Evolutionary conservation across 2,797 vertebrate species (phyloP).

Genomic region (Emys orbicularis): DNA sequence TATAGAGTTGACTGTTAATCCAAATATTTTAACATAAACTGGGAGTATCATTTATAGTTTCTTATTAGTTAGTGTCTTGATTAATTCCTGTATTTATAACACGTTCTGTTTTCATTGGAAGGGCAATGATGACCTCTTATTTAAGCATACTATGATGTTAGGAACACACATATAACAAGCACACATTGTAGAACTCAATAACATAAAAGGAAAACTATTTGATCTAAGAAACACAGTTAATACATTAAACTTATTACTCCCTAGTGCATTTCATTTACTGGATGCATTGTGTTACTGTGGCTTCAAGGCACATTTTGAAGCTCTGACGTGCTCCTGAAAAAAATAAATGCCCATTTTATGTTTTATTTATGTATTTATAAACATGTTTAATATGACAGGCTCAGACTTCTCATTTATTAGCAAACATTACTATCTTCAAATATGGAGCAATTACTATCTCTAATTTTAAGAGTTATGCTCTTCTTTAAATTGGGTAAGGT

Average conservation of each 20-base stretch:
- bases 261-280: background rate
- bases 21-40: constrained; percentile 25
- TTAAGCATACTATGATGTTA: background rate
- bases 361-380: background rate
- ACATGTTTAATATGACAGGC: background rate
- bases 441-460: background rate
- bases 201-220: background rate
- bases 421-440: background rate
- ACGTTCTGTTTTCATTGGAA: background rate
- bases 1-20: background rate
- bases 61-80: background rate
- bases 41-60: constrained; percentile 6
- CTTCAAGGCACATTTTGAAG: constrained; percentile 8
- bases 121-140: background rate
- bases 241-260: background rate
- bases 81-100: constrained; percentile 12
- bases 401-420: background rate
- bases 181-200: background rate
- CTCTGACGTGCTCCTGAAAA: background rate
- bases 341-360: background rate
- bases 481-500: background rate
- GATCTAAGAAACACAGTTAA: background rate
- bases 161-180: background rate
- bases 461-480: background rate
- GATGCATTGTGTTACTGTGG: background rate